Base-by-base conservation (phyloP, 2,797 vertebrate genomes). In the Smutsia gigantea region DNA sequence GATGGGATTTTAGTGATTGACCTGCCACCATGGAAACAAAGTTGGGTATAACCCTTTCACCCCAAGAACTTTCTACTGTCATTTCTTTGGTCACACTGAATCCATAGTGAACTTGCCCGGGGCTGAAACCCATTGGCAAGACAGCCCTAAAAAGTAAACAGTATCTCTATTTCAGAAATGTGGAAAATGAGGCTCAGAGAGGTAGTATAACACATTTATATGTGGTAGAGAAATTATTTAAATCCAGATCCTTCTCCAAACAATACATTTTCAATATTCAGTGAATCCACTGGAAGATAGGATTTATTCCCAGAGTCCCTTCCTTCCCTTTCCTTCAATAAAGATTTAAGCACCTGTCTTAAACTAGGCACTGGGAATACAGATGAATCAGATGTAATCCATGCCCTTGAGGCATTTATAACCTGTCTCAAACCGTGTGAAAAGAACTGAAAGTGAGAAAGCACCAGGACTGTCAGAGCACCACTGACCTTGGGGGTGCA, bases 181-280 rank as follows among this genome's bases (percentile, higher is more conserved):
- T 61, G 66, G 59, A 46, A 75, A 85, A 74, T 31, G 31, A 87
- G 23, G 39, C 27, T 87, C 29, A 86, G 42, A 85, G 72, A 89
- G 23, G n/a, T 74, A 82, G 81, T 23, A 59, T 25, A 74, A 87
- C 51, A 78, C 27, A 27, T 69, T 95, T 69, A 10, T 37, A 31
- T 39, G 4, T 86, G 57, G 31, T 69, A 77, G 71, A 92, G 29
- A 81, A 69, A 57, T 87, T 0, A 82, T 89, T 78, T 66, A 87
- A 89, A 83, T 78, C 18, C 63, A 93, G n/a, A 63, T 78, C 51
- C 61, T 96, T 88, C 74, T 85, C 66, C 55, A 55, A 75, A 90
- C 11, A 7, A 74, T 71, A 51, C 59, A 10, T 66, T 90, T 77
- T 23, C 49, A 83, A 51, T 37, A 49, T 17, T 92, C 63, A 85